Evolutionary conservation across 2,113 vertebrate species (phyloP).

Genomic region (Crotalus helleri): DNA sequence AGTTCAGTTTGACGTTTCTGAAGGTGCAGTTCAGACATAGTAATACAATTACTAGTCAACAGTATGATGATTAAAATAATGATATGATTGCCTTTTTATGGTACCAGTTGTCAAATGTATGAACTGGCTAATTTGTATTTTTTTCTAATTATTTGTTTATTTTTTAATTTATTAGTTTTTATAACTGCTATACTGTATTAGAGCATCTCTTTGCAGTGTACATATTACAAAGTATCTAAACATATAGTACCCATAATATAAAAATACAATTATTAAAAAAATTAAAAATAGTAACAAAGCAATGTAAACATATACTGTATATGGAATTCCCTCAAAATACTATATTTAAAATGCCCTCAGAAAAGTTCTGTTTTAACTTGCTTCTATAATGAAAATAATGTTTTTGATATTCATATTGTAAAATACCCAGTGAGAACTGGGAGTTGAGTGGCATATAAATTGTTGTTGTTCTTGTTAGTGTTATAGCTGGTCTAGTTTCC

Average conservation of each 20-base stretch:
- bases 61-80: background rate
- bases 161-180: background rate
- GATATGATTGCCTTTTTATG: background rate
- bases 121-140: background rate
- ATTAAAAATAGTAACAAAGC: background rate
- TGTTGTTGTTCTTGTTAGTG: background rate
- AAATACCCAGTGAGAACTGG: background rate
- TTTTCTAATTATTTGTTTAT: background rate
- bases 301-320: background rate
- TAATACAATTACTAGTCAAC: background rate
- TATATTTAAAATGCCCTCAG: background rate
- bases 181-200: background rate
- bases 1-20: background rate
- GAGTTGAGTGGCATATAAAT: background rate
- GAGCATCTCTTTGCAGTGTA: background rate
- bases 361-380: background rate
- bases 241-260: background rate
- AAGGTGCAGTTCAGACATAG: background rate
- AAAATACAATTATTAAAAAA: background rate
- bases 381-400: background rate
- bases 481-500: background rate
- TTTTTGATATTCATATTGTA: background rate
- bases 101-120: background rate
- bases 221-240: background rate
- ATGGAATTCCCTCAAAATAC: background rate